A percentile compares a stretch with the other conserved stretches of the same genome.
These are phyloP conservation scores for Ephydatia muelleri DNA, from an alignment of 37 sponge, comb jelly and placozoan genomes.

Conservation along the genomic window DNA sequence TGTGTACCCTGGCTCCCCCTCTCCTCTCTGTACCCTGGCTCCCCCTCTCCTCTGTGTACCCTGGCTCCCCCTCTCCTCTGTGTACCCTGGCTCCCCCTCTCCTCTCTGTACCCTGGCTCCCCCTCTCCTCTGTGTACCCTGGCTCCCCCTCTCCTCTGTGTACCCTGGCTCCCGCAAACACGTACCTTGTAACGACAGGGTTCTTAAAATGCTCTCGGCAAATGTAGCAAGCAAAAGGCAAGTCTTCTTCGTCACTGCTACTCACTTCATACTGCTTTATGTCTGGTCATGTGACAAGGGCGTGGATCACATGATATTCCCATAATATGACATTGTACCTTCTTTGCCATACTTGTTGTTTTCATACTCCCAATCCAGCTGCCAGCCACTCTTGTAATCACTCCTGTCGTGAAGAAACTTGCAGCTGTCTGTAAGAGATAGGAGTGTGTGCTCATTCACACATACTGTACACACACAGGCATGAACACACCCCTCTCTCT, in stretches of 20 bases:
- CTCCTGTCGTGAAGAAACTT: constrained; percentile 98
- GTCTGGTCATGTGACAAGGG: constrained; percentile 17
- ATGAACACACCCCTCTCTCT: background rate
- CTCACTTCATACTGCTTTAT: constrained; percentile 76
- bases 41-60: background rate
- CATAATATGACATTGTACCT: constrained; percentile 18
- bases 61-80: too few relatives aligned
- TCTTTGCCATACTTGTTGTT: constrained; percentile 63
- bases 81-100: too few relatives aligned
- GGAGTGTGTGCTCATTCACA: background rate
- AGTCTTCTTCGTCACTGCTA: constrained; percentile 71
- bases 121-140: too few relatives aligned
- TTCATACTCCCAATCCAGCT: constrained; percentile 93
- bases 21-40: background rate
- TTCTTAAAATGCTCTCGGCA: too few relatives aligned
- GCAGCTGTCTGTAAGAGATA: constrained; percentile 83
- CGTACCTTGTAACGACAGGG: too few relatives aligned
- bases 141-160: too few relatives aligned
- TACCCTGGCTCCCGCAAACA: too few relatives aligned
- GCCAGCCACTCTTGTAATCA: constrained; percentile 99
- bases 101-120: too few relatives aligned
- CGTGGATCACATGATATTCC: background rate
- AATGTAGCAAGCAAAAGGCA: too few relatives aligned
- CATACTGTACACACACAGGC: constrained; percentile 7
- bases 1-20: background rate